Conservation (phyloP, 2,797 vertebrate species). For the Poeciliopsis turneri region DNA sequence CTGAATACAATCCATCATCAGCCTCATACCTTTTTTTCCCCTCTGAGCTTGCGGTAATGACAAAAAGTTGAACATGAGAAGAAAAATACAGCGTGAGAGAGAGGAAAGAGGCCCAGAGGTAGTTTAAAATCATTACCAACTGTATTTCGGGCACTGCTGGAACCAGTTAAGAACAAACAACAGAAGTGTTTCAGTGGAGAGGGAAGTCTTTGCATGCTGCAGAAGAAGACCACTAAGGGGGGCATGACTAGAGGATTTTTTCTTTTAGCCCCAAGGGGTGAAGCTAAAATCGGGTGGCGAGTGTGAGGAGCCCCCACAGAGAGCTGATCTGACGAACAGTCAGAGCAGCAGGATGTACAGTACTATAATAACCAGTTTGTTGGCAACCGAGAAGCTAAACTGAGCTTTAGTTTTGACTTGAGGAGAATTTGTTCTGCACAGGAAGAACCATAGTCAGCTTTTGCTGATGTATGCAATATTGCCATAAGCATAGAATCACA, state of each 20-base stretch:
- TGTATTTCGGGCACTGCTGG: slow-evolving; percentile 60
- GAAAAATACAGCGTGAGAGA: background rate
- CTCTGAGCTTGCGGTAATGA: background rate
- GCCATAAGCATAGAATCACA: background rate
- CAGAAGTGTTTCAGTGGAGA: slow-evolving; percentile 50
- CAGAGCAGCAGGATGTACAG: background rate
- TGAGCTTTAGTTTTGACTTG: slow-evolving; percentile 3
- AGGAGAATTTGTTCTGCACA: background rate
- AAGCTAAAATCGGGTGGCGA: slow-evolving; percentile 25
- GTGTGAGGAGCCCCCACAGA: slow-evolving; percentile 32
- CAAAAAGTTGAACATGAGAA: slow-evolving; percentile 13
- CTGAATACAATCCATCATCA: slow-evolving; percentile 16
- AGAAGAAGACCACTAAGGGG: slow-evolving; percentile 43
- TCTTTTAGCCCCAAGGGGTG: slow-evolving; percentile 21
- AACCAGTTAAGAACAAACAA: slow-evolving; percentile 67
- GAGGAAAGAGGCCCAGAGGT: slow-evolving; percentile 30
- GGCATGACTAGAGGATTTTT: slow-evolving; percentile 18
- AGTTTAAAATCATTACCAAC: slow-evolving; percentile 65
- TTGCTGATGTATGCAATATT: background rate
- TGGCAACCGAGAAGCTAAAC: slow-evolving; percentile 23
- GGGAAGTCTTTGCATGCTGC: slow-evolving; percentile 29
- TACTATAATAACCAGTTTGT: background rate
- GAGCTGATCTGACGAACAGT: slow-evolving; percentile 22
- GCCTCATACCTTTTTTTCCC: background rate
- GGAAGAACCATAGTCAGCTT: background rate